A percentile compares a stretch with the other conserved stretches of the same genome.
Evolutionary conservation across 2,113 vertebrate species (phyloP).

Genomic region (Pelmatolapia mariae): DNA sequence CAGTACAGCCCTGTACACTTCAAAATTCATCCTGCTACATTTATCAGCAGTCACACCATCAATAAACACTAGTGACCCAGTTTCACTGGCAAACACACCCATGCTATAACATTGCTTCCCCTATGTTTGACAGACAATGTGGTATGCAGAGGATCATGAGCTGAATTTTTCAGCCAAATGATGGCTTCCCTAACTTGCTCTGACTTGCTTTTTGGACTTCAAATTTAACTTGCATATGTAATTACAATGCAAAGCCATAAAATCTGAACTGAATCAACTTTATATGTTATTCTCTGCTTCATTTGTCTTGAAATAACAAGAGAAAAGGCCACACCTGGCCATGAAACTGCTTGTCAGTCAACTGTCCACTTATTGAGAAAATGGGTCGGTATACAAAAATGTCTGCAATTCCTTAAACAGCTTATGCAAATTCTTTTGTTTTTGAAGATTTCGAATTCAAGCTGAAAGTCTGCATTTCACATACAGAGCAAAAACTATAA

Average conservation of each 20-base stretch:
- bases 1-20: neutral
- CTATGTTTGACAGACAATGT: neutral
- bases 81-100: neutral
- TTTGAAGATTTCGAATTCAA: neutral
- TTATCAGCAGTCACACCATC: neutral
- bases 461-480: neutral
- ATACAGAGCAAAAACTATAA: neutral
- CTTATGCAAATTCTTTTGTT: neutral
- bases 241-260: neutral
- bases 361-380: neutral
- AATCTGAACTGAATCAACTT: neutral
- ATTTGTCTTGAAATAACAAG: neutral
- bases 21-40: neutral
- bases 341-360: neutral
- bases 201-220: neutral
- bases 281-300: neutral
- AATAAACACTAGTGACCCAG: neutral
- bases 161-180: neutral
- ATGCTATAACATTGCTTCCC: neutral
- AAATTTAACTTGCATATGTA: fast-evolving
- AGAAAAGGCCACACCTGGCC: neutral
- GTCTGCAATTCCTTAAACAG: neutral
- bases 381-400: neutral
- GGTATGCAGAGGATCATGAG: neutral
- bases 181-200: neutral